These are phyloP conservation scores for Ictalurus punctatus DNA, from an alignment of 2,113 vertebrate genomes.

Conservation along the genomic window DNA sequence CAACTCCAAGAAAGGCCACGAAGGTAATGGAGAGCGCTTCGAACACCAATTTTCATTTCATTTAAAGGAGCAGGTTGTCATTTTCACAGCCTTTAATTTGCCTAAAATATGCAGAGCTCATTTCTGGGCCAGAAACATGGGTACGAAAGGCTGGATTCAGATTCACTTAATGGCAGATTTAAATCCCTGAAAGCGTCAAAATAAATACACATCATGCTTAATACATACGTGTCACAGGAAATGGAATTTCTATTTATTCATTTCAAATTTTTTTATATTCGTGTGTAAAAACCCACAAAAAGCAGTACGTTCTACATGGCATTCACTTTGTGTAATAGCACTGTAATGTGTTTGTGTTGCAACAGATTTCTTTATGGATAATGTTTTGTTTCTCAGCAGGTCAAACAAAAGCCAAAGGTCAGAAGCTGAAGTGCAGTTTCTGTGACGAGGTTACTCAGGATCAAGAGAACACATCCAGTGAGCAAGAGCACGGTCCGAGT, in stretches of 20 bases:
- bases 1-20: slow-evolving; percentile 72
- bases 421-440: slow-evolving; percentile 92
- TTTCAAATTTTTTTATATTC: neutral
- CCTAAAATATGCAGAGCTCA: neutral
- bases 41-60: neutral
- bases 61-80: neutral
- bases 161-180: neutral
- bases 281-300: neutral
- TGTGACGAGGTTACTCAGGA: slow-evolving; percentile 81
- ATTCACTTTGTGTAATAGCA: neutral
- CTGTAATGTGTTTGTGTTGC: neutral
- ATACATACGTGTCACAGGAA: neutral
- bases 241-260: neutral
- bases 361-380: neutral
- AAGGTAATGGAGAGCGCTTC: slow-evolving; percentile 66
- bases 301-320: neutral
- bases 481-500: too few species aligned
- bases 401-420: slow-evolving; percentile 85
- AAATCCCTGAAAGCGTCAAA: neutral
- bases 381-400: slow-evolving; percentile 54
- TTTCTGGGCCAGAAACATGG: neutral
- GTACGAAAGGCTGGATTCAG: neutral
- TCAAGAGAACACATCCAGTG: too few species aligned
- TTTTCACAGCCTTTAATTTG: neutral
- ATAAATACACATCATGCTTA: neutral